These are phyloP conservation scores for Omphaloscelis lunosa DNA, from an alignment of 2,888 invertebrate genomes.

Conservation along the genomic window DNA sequence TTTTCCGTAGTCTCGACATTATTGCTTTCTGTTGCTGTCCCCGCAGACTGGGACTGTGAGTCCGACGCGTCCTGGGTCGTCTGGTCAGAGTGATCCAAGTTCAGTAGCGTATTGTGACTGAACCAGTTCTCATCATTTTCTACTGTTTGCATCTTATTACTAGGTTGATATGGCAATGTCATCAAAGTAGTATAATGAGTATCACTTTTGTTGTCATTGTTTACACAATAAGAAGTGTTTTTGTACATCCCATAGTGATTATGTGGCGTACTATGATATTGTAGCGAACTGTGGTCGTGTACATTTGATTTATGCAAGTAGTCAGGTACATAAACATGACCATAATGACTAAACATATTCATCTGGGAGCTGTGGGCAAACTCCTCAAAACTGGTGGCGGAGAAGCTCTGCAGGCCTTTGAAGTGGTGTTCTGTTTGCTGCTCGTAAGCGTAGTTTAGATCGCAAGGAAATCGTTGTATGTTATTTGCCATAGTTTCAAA, in stretches of 20 bases:
- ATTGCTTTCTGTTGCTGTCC: constrained; percentile 72
- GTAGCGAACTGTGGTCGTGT: constrained; percentile 80
- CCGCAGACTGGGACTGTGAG: constrained; percentile 71
- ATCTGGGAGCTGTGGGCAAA: constrained; percentile 89
- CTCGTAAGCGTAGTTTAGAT: constrained; percentile 87
- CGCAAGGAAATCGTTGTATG: constrained; percentile 86
- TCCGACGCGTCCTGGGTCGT: constrained; percentile 82
- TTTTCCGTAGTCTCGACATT: constrained; percentile 91
- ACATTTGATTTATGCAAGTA: constrained; percentile 84
- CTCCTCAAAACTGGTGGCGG: constrained; percentile 89
- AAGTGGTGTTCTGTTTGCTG: constrained; percentile 81
- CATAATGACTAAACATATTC: constrained; percentile 89
- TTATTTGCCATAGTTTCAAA: constrained; percentile 81
- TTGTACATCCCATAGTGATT: constrained; percentile 87
- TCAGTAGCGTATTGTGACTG: constrained; percentile 85
- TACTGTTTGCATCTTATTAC: constrained; percentile 92
- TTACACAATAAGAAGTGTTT: constrained; percentile 81
- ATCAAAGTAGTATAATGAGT: constrained; percentile 93
- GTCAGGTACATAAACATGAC: constrained; percentile 87
- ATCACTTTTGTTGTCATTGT: constrained; percentile 87
- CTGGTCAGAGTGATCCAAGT: constrained; percentile 83
- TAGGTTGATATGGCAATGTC: constrained; percentile 91
- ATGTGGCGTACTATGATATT: constrained; percentile 81
- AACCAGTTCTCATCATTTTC: constrained; percentile 90
- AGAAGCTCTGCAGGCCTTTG: constrained; percentile 87